These are phyloP conservation scores for Polymixis lichenea DNA, from an alignment of 2,888 invertebrate genomes.

Conservation along the genomic window DNA sequence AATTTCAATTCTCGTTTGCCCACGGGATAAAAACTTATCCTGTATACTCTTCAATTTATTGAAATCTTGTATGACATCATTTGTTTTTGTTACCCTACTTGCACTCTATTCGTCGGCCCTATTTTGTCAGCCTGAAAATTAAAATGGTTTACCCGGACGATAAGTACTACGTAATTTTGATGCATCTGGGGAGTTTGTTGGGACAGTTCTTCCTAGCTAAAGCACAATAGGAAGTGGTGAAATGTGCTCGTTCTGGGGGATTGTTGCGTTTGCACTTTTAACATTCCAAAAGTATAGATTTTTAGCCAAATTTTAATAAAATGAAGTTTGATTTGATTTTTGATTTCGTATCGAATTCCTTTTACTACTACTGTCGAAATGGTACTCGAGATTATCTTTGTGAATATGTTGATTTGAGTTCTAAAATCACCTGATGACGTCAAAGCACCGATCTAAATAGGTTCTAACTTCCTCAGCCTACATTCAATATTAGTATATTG, in stretches of 20 bases:
- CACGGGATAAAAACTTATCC: too few species aligned
- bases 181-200: not conserved
- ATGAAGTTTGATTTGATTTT: not conserved
- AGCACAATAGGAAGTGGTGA: not conserved
- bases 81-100: not conserved
- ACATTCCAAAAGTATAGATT: not conserved
- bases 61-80: not conserved
- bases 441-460: conserved; percentile 32
- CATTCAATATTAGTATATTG: conserved; percentile 29
- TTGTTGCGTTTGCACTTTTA: not conserved
- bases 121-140: not conserved
- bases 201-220: not conserved
- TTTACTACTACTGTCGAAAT: conserved; percentile 12
- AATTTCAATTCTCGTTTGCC: too few species aligned
- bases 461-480: conserved; percentile 21
- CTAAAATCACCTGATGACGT: conserved; percentile 31
- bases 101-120: not conserved
- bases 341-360: not conserved
- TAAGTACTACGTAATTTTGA: too few species aligned
- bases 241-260: not conserved
- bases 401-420: conserved; percentile 9
- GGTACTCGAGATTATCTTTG: not conserved
- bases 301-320: not conserved
- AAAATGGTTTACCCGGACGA: too few species aligned
- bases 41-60: conserved; percentile 1